These are phyloP conservation scores for Magallana nippona DNA, from an alignment of 2,888 invertebrate genomes.

Conservation along the genomic window DNA sequence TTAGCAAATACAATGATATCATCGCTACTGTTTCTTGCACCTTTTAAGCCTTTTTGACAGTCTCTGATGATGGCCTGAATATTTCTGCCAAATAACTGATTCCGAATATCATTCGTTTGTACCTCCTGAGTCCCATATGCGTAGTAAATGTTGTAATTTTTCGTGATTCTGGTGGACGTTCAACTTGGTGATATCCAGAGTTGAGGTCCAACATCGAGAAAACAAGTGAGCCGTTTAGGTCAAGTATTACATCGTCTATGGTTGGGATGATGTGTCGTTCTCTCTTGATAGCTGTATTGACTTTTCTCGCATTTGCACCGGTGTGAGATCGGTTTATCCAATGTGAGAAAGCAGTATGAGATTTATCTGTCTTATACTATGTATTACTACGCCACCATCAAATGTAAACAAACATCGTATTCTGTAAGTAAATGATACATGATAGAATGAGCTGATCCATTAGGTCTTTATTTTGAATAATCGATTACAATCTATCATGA, in stretches of 20 bases:
- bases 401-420: too few relatives aligned
- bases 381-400: too few relatives aligned
- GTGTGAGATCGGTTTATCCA: too few relatives aligned
- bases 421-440: too few relatives aligned
- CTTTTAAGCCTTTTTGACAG: conserved; percentile 34
- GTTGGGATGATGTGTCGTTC: conserved; percentile 46
- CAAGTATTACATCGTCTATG: conserved; percentile 37
- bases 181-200: conserved; percentile 40
- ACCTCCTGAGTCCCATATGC: conserved; percentile 32
- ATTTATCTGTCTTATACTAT: too few relatives aligned
- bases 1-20: conserved; percentile 58
- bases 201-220: conserved; percentile 41
- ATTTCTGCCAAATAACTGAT: conserved; percentile 39
- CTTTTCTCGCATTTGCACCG: too few relatives aligned
- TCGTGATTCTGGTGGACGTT: conserved; percentile 39
- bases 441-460: too few relatives aligned
- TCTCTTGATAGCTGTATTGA: conserved; percentile 60
- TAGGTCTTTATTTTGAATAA: too few relatives aligned
- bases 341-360: too few relatives aligned
- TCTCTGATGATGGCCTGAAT: conserved; percentile 34
- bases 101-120: conserved; percentile 38
- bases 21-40: conserved; percentile 30
- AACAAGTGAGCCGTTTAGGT: conserved; percentile 35
- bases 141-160: conserved; percentile 41
- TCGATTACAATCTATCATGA: too few relatives aligned